These are phyloP conservation scores for Cerceris ruficornis DNA, from an alignment of 2,888 invertebrate genomes.

Conservation along the genomic window DNA sequence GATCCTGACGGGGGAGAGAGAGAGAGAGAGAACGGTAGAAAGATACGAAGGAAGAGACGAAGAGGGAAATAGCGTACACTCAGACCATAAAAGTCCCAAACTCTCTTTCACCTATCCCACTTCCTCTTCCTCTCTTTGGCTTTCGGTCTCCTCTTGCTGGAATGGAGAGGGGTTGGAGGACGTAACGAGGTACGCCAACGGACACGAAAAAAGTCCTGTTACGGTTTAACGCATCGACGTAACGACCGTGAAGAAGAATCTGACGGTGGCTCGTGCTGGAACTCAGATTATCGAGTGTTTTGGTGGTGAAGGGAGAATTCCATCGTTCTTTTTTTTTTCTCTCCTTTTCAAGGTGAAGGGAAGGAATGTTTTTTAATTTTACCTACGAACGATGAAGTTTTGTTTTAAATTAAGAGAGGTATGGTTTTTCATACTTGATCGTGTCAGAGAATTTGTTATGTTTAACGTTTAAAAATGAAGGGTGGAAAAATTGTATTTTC, in stretches of 20 bases:
- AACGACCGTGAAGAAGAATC: slow-evolving; percentile 34
- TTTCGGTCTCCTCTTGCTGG: slow-evolving; percentile 54
- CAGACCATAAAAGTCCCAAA: slow-evolving; percentile 75
- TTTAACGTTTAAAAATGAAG: background rate
- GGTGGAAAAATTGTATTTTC: background rate
- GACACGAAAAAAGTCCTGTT: slow-evolving; percentile 32
- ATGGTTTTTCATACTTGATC: background rate
- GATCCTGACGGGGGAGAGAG: slow-evolving; percentile 50
- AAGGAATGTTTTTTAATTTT: too few species aligned
- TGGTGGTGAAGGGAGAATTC: background rate
- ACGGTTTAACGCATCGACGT: slow-evolving; percentile 40
- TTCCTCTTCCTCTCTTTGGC: slow-evolving; percentile 47
- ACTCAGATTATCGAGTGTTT: slow-evolving; percentile 14
- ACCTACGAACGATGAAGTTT: too few species aligned
- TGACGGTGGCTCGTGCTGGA: slow-evolving; percentile 27
- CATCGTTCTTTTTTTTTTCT: background rate
- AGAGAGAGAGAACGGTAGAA: slow-evolving; percentile 19
- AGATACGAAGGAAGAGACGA: slow-evolving; percentile 22
- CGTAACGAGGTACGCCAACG: slow-evolving; percentile 44
- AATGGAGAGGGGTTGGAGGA: slow-evolving; percentile 32
- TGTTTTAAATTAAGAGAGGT: too few species aligned
- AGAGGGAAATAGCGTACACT: slow-evolving; percentile 38
- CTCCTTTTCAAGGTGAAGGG: too few species aligned
- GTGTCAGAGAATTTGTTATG: background rate
- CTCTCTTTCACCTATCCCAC: slow-evolving; percentile 52